Base-by-base conservation (phyloP, 2,888 invertebrate species). In the Ramazzottius varieornatus region DNA sequence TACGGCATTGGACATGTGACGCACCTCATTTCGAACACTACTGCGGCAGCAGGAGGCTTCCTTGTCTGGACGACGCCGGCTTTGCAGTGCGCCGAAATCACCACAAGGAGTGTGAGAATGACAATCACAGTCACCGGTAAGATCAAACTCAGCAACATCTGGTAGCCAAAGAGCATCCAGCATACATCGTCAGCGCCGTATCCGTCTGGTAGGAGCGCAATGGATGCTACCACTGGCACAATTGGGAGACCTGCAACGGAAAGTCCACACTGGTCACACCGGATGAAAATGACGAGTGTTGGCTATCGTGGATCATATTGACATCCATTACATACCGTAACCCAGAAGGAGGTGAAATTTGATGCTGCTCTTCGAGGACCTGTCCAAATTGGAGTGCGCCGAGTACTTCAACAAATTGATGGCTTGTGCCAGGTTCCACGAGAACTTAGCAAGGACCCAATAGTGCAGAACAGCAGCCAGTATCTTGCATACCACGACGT, bases 361-460 rank as follows among this genome's bases (percentile, higher is more conserved):
- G n/a, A n/a, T n/a, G n/a, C n/a, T n/a, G n/a, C n/a, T n/a, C n/a
- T n/a, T n/a, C n/a, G n/a, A n/a, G n/a, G n/a, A n/a, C n/a, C n/a
- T n/a, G n/a, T n/a, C n/a, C n/a, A n/a, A n/a, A n/a, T n/a, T n/a
- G n/a, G n/a, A n/a, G n/a, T n/a, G n/a, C n/a, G n/a, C n/a, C n/a
- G n/a, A n/a, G n/a, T n/a, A n/a, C n/a, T n/a, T 82, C 73, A 93
- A 88, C 66, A 93, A 80, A 77, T 94, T 93, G 70, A 92, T 82
- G 33, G 89, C 87, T 76, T 91, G 91, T 65, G 91, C 86, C 70
- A 92, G 83, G 71, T 86, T 83, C 94, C 94, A 94, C 32, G 85
- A 85, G 72, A 92, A 88, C 20, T 88, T 84, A 33, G 85, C 83
- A 73, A 92, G 78, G 88, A 90, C 93, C 74, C 89, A 84, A 79